Percentiles rank a stretch among this genome's conserved stretches.
Evolutionary conservation across 1,140 invertebrate genomes (phyloP).

Genomic region (Episyrphus balteatus): DNA sequence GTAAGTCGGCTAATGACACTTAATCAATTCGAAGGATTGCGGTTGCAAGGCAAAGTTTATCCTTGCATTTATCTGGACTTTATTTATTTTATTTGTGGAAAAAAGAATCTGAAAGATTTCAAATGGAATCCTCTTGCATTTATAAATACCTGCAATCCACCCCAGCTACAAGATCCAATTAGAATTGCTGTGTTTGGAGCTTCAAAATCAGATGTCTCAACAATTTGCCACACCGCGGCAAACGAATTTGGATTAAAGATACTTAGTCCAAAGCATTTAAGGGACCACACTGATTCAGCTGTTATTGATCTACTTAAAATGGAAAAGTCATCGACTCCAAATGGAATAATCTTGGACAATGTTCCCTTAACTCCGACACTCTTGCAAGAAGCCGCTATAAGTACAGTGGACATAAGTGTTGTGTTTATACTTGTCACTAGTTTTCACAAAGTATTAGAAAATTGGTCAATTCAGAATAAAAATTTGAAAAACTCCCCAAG

Average conservation of each 20-base stretch:
- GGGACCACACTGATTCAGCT: no score
- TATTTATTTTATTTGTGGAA: constrained; percentile 45
- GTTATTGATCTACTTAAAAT: no score
- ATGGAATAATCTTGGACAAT: no score
- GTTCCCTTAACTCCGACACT: constrained; percentile 21
- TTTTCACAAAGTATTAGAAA: background rate
- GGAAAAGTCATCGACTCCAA: no score
- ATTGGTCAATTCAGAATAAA: no score
- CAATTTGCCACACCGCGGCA: no score
- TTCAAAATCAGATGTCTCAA: constrained; percentile 48
- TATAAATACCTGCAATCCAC: constrained; percentile 26
- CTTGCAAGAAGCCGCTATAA: no score
- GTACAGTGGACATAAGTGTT: constrained; percentile 21
- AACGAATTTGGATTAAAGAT: no score
- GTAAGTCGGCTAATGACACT: background rate
- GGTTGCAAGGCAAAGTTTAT: constrained; percentile 35
- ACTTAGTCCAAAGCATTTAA: no score
- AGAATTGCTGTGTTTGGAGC: constrained; percentile 70
- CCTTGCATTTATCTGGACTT: constrained; percentile 43
- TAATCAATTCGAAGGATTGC: background rate
- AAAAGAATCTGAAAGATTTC: constrained; percentile 40
- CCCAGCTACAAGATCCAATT: constrained; percentile 44
- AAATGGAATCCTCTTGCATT: constrained; percentile 43
- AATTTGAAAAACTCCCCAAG: no score
- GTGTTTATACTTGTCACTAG: background rate